Evolutionary conservation across 2,797 vertebrate genomes (phyloP).

Genomic region (Anolis apletophallus): DNA sequence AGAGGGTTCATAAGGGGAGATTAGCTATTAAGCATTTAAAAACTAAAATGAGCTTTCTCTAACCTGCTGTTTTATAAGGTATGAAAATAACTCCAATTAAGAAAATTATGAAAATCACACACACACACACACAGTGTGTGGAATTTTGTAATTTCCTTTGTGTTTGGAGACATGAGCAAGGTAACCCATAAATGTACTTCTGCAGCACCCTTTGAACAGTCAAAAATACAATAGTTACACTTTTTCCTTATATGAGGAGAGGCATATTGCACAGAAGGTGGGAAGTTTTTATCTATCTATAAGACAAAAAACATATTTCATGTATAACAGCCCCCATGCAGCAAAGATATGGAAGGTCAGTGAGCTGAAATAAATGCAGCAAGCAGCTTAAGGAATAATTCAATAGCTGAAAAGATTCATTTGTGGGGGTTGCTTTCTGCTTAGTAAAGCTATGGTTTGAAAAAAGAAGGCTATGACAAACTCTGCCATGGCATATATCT

Average conservation of each 20-base stretch:
- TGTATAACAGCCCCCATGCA: conserved; percentile 37
- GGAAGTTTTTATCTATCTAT: not conserved
- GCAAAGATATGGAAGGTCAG: conserved; percentile 46
- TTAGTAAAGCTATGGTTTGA: conserved; percentile 39
- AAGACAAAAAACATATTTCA: conserved; percentile 37
- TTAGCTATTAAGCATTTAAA: not conserved
- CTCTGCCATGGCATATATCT: not conserved
- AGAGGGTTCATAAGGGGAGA: too few relatives aligned
- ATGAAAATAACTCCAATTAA: not conserved
- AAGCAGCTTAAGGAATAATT: conserved; percentile 52
- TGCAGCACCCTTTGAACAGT: not conserved
- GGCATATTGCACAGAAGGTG: not conserved
- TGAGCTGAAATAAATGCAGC: conserved; percentile 44
- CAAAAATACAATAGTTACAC: not conserved
- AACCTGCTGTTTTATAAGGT: not conserved
- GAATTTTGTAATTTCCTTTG: too few relatives aligned
- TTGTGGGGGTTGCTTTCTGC: conserved; percentile 40
- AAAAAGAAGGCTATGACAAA: conserved; percentile 33
- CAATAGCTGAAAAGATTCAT: conserved; percentile 48
- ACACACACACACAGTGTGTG: not conserved
- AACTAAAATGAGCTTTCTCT: not conserved
- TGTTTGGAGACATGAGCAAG: not conserved
- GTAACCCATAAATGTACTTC: not conserved
- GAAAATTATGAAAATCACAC: not conserved
- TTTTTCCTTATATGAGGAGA: not conserved